Conservation (phyloP, 1,140 invertebrate genomes). For the Achroia grisella region DNA sequence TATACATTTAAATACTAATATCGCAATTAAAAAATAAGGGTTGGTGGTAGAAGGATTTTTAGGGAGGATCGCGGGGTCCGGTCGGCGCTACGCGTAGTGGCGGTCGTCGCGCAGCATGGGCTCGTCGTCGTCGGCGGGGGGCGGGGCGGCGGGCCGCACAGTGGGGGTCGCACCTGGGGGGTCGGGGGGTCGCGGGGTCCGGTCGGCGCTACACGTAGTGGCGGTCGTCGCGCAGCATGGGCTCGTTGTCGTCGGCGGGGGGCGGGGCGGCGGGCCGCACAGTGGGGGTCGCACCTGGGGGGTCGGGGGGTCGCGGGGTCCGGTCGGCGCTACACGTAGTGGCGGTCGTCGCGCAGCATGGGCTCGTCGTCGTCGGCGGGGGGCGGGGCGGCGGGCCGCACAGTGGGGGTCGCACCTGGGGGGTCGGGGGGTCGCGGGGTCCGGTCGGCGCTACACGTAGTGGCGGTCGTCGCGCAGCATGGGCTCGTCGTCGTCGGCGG, state of each 20-base stretch:
- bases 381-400: conserved; percentile 35
- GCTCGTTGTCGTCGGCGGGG: conserved; percentile 15
- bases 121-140: conserved; percentile 15
- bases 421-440: background rate
- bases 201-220: conserved; percentile 33
- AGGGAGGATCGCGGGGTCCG: background rate
- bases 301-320: no score
- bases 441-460: conserved; percentile 28
- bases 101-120: conserved; percentile 15
- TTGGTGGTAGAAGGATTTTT: no score
- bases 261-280: conserved; percentile 34
- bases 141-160: conserved; percentile 35
- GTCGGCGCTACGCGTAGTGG: conserved; percentile 32
- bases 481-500: conserved; percentile 14
- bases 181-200: no score
- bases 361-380: conserved; percentile 16
- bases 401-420: no score
- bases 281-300: no score
- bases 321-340: conserved; percentile 30
- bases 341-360: conserved; percentile 15
- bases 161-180: no score
- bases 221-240: conserved; percentile 14
- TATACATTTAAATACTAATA: no score
- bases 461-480: conserved; percentile 17
- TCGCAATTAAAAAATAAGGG: no score